Conservation (phyloP, 2,888 invertebrate species). For the Uloborus plumipes region DNA sequence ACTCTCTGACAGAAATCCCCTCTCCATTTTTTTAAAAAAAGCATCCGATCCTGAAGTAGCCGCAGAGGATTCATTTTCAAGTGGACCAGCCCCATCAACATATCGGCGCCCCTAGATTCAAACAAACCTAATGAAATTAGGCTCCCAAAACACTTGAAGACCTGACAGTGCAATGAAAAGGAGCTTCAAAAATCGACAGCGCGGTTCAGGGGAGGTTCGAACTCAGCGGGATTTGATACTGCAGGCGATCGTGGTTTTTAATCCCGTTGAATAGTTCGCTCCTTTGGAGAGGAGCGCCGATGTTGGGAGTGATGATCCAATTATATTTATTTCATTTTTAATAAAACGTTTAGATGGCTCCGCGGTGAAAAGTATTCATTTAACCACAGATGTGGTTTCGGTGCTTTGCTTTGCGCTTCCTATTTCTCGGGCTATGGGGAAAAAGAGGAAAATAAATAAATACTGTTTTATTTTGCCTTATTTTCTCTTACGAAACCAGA, state of each 20-base stretch:
- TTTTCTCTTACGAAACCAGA: too few species aligned
- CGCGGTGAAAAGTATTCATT: too few species aligned
- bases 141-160: constrained; percentile 58
- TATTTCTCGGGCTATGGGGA: too few species aligned
- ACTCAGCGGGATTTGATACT: constrained; percentile 12
- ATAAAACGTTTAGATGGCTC: neutral
- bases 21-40: constrained; percentile 40
- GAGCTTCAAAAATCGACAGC: constrained; percentile 38
- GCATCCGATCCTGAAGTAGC: constrained; percentile 32
- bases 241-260: constrained; percentile 31
- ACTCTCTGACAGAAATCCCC: neutral
- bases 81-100: constrained; percentile 19
- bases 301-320: neutral
- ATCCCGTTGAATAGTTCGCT: constrained; percentile 23
- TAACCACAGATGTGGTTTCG: too few species aligned
- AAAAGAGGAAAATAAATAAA: too few species aligned
- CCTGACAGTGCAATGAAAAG: constrained; percentile 54
- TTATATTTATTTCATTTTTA: constrained; percentile 9
- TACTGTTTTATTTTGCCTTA: too few species aligned
- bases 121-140: constrained; percentile 56
- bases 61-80: constrained; percentile 57
- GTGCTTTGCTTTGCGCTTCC: too few species aligned
- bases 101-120: constrained; percentile 26
- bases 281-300: too few species aligned
- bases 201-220: neutral